These are phyloP conservation scores for Meandrusa payeni DNA, from an alignment of 2,888 invertebrate species.

Conservation along the genomic window DNA sequence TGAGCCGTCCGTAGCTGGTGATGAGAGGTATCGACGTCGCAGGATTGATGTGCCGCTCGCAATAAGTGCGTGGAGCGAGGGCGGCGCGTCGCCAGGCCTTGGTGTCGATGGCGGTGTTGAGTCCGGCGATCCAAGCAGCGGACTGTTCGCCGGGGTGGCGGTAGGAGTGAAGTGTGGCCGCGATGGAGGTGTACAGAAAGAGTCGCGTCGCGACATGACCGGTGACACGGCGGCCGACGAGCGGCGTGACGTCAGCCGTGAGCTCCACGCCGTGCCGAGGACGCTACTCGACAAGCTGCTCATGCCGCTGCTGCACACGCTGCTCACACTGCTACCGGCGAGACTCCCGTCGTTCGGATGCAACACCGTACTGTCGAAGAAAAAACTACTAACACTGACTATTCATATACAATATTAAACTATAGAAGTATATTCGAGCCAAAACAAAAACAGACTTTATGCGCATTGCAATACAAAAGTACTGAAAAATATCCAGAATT, in stretches of 20 bases:
- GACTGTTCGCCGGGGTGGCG: slow-evolving; percentile 94
- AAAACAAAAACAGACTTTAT: no score
- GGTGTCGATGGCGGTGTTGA: slow-evolving; percentile 76
- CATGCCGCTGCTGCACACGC: slow-evolving; percentile 81
- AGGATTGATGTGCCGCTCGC: slow-evolving; percentile 72
- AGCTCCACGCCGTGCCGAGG: slow-evolving; percentile 82
- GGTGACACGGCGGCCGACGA: slow-evolving; percentile 76
- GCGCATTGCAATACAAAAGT: no score
- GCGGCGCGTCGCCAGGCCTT: slow-evolving; percentile 83
- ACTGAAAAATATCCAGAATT: no score
- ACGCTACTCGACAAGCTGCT: slow-evolving; percentile 74
- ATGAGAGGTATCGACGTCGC: slow-evolving; percentile 77
- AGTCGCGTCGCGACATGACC: slow-evolving; percentile 87
- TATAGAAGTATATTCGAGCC: no score
- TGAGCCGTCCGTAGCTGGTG: slow-evolving; percentile 79
- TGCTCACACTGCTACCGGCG: slow-evolving; percentile 84
- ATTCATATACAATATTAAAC: slow-evolving; percentile 13
- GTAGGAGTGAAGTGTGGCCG: slow-evolving; percentile 88
- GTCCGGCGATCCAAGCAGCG: slow-evolving; percentile 83
- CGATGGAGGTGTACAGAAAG: slow-evolving; percentile 86
- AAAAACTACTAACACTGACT: slow-evolving; percentile 24
- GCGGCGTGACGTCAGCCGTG: slow-evolving; percentile 82
- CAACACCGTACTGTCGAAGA: slow-evolving; percentile 85
- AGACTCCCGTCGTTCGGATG: slow-evolving; percentile 93
- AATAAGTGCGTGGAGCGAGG: slow-evolving; percentile 76